phyloP scores from a whole-genome alignment of 2,113 vertebrate genomes.

The Hyaena hyaena region DNA sequence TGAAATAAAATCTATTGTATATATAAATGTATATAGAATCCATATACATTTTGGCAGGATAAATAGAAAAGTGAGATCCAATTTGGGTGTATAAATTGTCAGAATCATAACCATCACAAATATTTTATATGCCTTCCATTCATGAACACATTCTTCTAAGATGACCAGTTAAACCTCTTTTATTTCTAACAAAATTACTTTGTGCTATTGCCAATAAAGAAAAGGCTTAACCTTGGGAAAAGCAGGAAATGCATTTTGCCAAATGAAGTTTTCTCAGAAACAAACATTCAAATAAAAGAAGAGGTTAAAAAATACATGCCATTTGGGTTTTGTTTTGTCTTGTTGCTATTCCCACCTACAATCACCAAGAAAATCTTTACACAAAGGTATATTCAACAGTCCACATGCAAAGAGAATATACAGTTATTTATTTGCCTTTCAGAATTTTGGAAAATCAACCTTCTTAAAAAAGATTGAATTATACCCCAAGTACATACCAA shows the following conservation, averaged over 20 bases:
- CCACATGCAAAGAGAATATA: background rate
- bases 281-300: background rate
- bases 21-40: background rate
- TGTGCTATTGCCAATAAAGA: background rate
- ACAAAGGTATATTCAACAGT: background rate
- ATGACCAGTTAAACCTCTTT: conserved; percentile 1
- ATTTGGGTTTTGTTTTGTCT: background rate
- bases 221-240: background rate
- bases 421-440: background rate
- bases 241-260: background rate
- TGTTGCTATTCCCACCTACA: background rate
- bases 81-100: background rate
- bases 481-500: background rate
- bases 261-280: conserved; percentile 38
- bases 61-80: conserved; percentile 11
- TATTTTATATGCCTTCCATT: background rate
- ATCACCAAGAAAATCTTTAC: background rate
- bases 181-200: conserved; percentile 52
- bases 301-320: background rate
- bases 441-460: conserved; percentile 2
- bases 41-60: background rate
- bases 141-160: background rate
- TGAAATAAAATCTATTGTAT: background rate
- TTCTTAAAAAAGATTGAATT: background rate
- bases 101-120: background rate